These are phyloP conservation scores for Urocyon cinereoargenteus DNA, from an alignment of 2,797 vertebrate genomes.

Conservation along the genomic window DNA sequence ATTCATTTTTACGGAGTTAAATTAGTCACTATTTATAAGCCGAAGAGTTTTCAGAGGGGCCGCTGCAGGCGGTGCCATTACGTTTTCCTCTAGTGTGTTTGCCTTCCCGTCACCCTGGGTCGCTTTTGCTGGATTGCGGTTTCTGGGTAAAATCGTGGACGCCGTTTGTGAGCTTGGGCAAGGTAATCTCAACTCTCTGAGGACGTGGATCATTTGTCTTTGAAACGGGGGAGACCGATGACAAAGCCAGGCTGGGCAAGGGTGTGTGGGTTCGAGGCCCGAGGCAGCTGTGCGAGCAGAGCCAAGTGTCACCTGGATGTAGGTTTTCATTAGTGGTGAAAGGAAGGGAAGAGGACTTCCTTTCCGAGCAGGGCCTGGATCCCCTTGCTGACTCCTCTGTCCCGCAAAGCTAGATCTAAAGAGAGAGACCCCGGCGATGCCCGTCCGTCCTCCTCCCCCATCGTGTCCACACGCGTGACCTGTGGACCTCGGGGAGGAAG, in stretches of 20 bases:
- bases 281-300: neutral
- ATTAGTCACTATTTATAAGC: constrained; percentile 79
- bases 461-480: too few species aligned
- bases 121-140: constrained; percentile 64
- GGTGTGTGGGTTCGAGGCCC: neutral
- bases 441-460: too few species aligned
- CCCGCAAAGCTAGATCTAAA: neutral
- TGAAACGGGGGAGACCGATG: neutral
- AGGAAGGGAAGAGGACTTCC: neutral
- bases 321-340: neutral
- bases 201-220: neutral
- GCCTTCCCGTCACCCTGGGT: constrained; percentile 57
- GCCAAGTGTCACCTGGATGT: neutral
- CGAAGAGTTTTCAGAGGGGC: constrained; percentile 53
- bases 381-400: neutral
- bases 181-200: constrained; percentile 51
- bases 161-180: neutral
- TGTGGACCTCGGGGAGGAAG: too few species aligned
- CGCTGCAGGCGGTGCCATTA: constrained; percentile 51
- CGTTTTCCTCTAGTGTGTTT: constrained; percentile 48
- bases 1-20: constrained; percentile 75
- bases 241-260: neutral
- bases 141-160: constrained; percentile 49
- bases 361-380: neutral
- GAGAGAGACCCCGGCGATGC: neutral